Conservation (phyloP, 2,113 vertebrate genomes). For the Bos indicus region DNA sequence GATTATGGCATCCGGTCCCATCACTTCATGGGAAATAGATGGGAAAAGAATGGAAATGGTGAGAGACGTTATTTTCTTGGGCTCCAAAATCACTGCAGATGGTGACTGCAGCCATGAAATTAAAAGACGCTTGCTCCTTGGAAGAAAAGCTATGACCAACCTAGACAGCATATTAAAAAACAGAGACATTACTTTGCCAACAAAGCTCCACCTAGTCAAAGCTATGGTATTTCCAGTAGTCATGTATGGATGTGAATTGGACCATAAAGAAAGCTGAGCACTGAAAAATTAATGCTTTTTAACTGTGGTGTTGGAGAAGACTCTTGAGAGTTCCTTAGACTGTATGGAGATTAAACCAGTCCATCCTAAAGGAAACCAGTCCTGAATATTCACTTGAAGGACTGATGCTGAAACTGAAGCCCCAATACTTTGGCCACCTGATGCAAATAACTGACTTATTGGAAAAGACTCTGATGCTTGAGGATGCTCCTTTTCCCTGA, state of each 20-base stretch:
- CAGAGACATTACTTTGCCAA: background rate
- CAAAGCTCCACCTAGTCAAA: accelerated
- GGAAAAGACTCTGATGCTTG: background rate
- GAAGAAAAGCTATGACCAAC: background rate
- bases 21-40: background rate
- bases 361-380: background rate
- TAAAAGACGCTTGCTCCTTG: background rate
- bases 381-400: background rate
- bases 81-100: background rate
- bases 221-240: background rate
- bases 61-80: background rate
- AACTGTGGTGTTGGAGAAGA: background rate
- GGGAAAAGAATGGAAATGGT: background rate
- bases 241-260: background rate
- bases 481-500: background rate
- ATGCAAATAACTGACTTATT: background rate
- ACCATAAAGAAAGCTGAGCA: background rate
- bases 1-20: background rate
- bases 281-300: background rate
- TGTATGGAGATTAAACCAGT: background rate
- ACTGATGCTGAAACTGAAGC: background rate
- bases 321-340: background rate
- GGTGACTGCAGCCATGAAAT: background rate
- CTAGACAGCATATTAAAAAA: background rate
- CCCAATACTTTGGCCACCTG: background rate